Percentiles rank a stretch among this genome's conserved stretches.
Conservation (phyloP, 2,113 vertebrate genomes). For the Miniopterus natalensis region DNA sequence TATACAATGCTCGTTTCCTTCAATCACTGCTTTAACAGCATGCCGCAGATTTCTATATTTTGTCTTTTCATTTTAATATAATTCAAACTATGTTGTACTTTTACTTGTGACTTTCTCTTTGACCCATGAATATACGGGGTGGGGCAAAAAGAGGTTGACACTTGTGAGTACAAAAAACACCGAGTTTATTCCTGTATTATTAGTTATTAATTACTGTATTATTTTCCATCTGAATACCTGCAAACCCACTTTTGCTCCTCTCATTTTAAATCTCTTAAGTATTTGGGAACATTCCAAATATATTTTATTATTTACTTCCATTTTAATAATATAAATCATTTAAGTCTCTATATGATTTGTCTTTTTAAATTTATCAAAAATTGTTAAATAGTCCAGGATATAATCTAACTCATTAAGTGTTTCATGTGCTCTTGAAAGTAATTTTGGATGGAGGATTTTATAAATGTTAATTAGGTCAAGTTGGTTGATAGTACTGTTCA, state of each 20-base stretch:
- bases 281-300: background rate
- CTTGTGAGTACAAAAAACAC: no score
- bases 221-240: no score
- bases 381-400: background rate
- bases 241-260: no score
- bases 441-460: background rate
- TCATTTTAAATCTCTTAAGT: background rate
- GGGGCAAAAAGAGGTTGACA: no score
- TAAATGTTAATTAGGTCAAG: background rate
- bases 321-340: background rate
- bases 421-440: background rate
- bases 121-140: background rate
- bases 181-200: no score
- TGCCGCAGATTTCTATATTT: background rate
- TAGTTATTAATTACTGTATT: no score
- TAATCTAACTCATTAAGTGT: background rate
- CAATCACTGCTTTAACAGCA: background rate
- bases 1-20: background rate
- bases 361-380: background rate
- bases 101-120: background rate
- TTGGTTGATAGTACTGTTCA: background rate
- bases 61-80: constrained; percentile 1
- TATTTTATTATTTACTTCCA: background rate
- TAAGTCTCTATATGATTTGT: background rate
- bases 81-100: background rate